Base-by-base conservation (phyloP, 2,888 invertebrate species). In the Thecocarcelia acutangulata region DNA sequence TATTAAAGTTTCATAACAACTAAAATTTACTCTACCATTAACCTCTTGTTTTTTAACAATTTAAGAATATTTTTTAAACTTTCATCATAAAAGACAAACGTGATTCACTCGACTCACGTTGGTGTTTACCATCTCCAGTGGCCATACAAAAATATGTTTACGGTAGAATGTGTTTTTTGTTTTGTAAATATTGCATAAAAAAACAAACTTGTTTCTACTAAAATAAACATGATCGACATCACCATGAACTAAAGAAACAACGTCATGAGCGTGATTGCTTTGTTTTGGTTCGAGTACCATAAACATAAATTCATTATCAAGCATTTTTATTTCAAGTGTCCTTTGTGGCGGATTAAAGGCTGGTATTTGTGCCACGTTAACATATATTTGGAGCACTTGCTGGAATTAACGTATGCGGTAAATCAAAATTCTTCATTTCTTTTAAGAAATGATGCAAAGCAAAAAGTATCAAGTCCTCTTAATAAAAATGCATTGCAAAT, bases 401-500 rank as follows among this genome's bases (percentile, higher is more conserved):
- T 19, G n/a, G 13, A 12, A 59, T 68, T 64, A 44, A 37, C 17
- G 19, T 52, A 11, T 33, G 17, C 24, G 40, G 42, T 17, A 2
- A 5, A 17, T 58, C 1, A 33, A 58, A 19, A 21, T 52, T 28
- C 12, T 50, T 64, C 24, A 46, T 1, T 12, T 54, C 13, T 13
- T 40, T 48, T 6, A 33, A 44, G 58, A 12, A 24, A 6, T 44
- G 13, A 52, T 3, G 21, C 15, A 8, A 24, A 40, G 52, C 24
- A 52, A 28, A 19, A 64, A 21, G n/a, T n/a, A n/a, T n/a, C n/a
- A 37, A 64, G 19, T 46, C 24, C 37, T 50, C 37, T n/a, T 61
- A 52, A 54, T 28, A 58, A 24, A 48, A 64, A 24, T 70, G 13
- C 52, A 37, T 44, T 80, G 33, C 54, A 85, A 87, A 86, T 87